Conservation (phyloP, 2,113 vertebrate genomes). For the Chrysochloris asiatica region DNA sequence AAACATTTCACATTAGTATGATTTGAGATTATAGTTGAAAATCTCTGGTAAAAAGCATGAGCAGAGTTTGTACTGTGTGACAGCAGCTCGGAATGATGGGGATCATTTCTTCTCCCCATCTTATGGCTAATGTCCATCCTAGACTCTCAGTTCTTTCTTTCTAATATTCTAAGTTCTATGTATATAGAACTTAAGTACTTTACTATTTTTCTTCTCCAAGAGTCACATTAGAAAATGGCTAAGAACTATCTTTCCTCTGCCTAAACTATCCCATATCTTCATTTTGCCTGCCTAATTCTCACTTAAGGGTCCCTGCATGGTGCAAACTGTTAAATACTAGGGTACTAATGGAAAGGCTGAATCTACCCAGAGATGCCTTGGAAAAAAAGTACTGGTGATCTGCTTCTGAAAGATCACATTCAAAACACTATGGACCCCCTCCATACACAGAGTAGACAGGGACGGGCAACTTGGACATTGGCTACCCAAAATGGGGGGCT, state of each 20-base stretch:
- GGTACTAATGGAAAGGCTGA: neutral
- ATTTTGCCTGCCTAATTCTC: neutral
- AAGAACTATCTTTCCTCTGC: neutral
- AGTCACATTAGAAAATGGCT: conserved; percentile 17
- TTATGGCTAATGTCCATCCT: conserved; percentile 24
- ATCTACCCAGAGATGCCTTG: neutral
- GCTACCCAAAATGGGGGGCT: too few relatives aligned
- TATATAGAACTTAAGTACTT: neutral
- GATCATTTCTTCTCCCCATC: conserved; percentile 5
- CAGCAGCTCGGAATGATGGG: neutral
- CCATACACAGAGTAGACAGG: too few relatives aligned
- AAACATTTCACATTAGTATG: conserved; percentile 48
- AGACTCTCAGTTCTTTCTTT: neutral
- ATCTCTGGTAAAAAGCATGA: conserved; percentile 23
- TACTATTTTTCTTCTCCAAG: neutral
- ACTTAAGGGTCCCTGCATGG: neutral
- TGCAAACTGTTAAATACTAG: neutral
- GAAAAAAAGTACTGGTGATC: neutral
- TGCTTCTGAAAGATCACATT: neutral
- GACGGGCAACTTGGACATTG: too few relatives aligned
- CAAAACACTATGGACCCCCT: too few relatives aligned
- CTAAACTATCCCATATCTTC: neutral
- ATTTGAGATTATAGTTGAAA: conserved; percentile 65
- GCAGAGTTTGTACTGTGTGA: neutral
- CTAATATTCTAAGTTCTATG: conserved; percentile 21